phyloP scores from a whole-genome alignment of 2,888 invertebrate species.

The Napeogenes inachia region DNA sequence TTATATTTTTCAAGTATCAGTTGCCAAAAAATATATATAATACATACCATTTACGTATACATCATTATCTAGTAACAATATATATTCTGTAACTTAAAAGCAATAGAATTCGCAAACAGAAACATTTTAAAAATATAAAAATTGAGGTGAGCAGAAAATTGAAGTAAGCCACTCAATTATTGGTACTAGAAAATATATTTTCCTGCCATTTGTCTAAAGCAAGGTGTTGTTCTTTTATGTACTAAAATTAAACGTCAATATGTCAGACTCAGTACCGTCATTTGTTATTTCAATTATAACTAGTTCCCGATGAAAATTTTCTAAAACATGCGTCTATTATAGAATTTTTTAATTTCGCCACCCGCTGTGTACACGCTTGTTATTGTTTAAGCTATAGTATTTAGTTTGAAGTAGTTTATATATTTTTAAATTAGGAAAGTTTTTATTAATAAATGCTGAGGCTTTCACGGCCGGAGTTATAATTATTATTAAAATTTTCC shows the following conservation, averaged over 20 bases:
- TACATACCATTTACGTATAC: no score
- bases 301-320: constrained; percentile 55
- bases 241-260: constrained; percentile 73
- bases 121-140: neutral
- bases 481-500: no score
- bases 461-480: no score
- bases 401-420: constrained; percentile 11
- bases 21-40: no score
- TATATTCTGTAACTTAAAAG: no score
- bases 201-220: constrained; percentile 38
- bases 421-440: neutral
- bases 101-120: neutral
- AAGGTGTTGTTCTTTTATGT: constrained; percentile 49
- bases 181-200: constrained; percentile 16
- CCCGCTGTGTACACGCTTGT: constrained; percentile 27
- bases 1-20: no score
- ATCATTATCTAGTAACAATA: no score
- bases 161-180: constrained; percentile 20
- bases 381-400: constrained; percentile 22
- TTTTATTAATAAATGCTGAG: no score
- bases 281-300: constrained; percentile 71
- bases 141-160: constrained; percentile 1
- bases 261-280: constrained; percentile 57
- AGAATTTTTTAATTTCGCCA: constrained; percentile 41
- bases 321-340: constrained; percentile 53